Evolutionary conservation across 2,797 vertebrate genomes (phyloP).

Genomic region (Danionella dracula): DNA sequence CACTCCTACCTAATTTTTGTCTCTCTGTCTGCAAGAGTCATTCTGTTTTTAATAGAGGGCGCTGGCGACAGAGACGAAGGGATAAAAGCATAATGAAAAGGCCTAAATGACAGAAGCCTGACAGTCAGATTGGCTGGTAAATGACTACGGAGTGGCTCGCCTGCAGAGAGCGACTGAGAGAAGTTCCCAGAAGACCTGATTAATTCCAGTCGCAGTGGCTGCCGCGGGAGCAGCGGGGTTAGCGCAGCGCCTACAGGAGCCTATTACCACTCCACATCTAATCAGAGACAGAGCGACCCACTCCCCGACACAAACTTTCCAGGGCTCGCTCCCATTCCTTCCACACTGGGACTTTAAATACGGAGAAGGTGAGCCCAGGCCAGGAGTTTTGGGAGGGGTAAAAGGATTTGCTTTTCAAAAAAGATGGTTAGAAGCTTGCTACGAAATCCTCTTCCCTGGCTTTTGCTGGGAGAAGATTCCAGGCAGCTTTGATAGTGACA

Average conservation of each 20-base stretch:
- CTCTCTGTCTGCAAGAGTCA: constrained; percentile 56
- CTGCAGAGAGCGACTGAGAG: constrained; percentile 87
- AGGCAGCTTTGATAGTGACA: constrained; percentile 71
- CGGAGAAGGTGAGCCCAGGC: constrained; percentile 57
- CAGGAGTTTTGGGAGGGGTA: constrained; percentile 58
- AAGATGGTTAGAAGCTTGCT: constrained; percentile 66
- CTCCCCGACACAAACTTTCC: constrained; percentile 87
- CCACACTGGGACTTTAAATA: constrained; percentile 65
- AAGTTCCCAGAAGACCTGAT: constrained; percentile 99
- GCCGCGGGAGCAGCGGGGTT: constrained; percentile 89
- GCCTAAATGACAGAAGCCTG: constrained; percentile 98
- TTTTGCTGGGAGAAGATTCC: constrained; percentile 57
- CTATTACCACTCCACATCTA: constrained; percentile 97
- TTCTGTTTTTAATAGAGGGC: constrained; percentile 36
- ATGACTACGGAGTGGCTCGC: constrained; percentile 97
- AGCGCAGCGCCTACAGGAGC: constrained; percentile 85
- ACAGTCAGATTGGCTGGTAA: constrained; percentile 99
- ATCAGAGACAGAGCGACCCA: constrained; percentile 83
- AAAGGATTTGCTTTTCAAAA: constrained; percentile 65
- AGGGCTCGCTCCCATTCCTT: constrained; percentile 58
- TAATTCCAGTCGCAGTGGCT: constrained; percentile 98
- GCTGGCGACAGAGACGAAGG: constrained; percentile 41
- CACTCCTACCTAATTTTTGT: constrained; percentile 85
- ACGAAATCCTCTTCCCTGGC: constrained; percentile 64
- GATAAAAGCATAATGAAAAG: constrained; percentile 87